Base-by-base conservation (phyloP, 2,113 vertebrate species). In the Eubucco bourcierii region DNA sequence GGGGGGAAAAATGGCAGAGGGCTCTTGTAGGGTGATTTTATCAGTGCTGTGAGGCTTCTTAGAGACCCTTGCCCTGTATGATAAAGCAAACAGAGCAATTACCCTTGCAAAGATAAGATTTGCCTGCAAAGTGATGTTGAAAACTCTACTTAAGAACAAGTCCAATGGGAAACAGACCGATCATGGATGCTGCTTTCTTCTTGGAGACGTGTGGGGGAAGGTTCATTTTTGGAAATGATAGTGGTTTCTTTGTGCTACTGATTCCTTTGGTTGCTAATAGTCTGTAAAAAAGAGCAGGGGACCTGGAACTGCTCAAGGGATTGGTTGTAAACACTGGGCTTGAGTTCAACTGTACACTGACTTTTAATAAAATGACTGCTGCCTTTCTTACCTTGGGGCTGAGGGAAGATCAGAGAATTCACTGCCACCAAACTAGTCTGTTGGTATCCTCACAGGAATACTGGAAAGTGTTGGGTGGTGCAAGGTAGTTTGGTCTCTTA, bases 341-440 rank as follows among this genome's bases (percentile, higher is more conserved):
- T 66, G 41, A 66, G 47, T 81, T 93, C 34, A 63, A n/a, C 59
- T 96, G 70, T 94, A 50, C 61, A 65, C 59, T 94, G 85, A 91
- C 83, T 92, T 94, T 93, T 70, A 96, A 95, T 96, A 96, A 96
- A 96, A 76, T 7, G 44, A 73, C 89, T 92, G 90, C 80, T 95
- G 82, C 2, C 0, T 95, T 95, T 96, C 90, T 91, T 91, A 93
- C 55, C 50, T 34, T 12, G 56, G 41, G 87, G 23, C 58, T 83
- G 44, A 59, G 60, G 65, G 41, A 89, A 63, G 84, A 55, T 5
- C 65, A 68, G 65, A 90, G 68, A 87, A 73, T 64, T 94, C 33
- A 9, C 33, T n/a, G 31, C 77, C 60, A 65, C 16, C 47, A 47
- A 68, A 9, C 27, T 33, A 7, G 12, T 56, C 81, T 76, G 15